Evolutionary conservation across 2,113 vertebrate species (phyloP).

Genomic region (Saguinus midas): DNA sequence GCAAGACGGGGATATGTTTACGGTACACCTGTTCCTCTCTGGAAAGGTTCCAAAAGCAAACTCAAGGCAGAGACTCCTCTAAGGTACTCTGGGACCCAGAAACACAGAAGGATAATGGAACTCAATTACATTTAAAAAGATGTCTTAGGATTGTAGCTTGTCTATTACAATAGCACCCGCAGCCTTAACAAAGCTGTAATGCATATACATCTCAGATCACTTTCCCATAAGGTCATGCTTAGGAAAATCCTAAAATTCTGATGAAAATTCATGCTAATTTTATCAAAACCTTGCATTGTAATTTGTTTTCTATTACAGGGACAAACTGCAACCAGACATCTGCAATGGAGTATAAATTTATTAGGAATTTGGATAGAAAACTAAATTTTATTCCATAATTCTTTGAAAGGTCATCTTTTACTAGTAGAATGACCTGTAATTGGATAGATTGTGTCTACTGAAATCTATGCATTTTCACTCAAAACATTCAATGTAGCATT

Average conservation of each 20-base stretch:
- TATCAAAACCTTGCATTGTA: background rate
- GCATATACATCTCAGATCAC: background rate
- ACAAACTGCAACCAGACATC: background rate
- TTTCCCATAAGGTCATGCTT: background rate
- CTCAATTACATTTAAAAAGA: background rate
- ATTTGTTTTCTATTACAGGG: background rate
- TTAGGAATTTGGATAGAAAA: background rate
- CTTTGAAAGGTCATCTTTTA: background rate
- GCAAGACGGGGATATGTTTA: slow-evolving; percentile 37
- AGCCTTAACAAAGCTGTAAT: background rate
- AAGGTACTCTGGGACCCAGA: background rate
- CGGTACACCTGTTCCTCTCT: slow-evolving; percentile 54
- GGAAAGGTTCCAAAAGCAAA: slow-evolving; percentile 47
- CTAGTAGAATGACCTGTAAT: background rate
- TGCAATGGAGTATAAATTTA: background rate
- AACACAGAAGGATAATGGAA: background rate
- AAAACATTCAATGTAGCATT: background rate
- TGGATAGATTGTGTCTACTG: background rate
- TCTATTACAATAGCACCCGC: background rate
- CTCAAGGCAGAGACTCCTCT: background rate
- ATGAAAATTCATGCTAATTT: background rate
- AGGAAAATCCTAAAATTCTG: background rate
- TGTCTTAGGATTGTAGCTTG: background rate
- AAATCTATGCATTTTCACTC: background rate
- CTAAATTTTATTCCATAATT: background rate